Conservation (phyloP, 2,797 vertebrate genomes). For the Lepilemur ruficaudatus region DNA sequence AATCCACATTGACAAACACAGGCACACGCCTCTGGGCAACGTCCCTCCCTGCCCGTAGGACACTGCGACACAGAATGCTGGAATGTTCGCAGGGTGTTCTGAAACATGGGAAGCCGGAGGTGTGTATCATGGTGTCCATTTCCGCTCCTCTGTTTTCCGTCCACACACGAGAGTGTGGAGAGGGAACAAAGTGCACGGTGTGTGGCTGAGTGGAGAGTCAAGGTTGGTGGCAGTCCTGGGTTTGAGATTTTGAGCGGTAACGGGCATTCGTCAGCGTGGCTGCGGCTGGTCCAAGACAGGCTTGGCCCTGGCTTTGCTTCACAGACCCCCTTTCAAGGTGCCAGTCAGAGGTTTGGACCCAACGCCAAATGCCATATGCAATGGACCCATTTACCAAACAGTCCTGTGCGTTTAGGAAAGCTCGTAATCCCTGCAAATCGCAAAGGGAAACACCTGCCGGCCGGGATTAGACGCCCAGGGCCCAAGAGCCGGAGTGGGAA, state of each 20-base stretch:
- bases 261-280: fast-evolving
- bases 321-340: not conserved
- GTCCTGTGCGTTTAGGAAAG: not conserved
- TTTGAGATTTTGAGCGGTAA: not conserved
- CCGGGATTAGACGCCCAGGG: not conserved
- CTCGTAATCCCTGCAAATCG: not conserved
- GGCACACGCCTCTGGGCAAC: not conserved
- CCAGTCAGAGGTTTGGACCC: not conserved
- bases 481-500: not conserved
- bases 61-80: fast-evolving
- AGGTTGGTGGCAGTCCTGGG: not conserved
- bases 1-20: fast-evolving
- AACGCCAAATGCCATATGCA: not conserved
- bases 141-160: not conserved
- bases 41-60: fast-evolving
- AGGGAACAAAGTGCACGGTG: fast-evolving
- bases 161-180: fast-evolving
- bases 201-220: fast-evolving
- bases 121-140: not conserved
- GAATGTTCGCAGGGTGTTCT: too few relatives aligned
- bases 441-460: not conserved
- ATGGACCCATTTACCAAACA: not conserved
- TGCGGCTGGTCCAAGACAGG: fast-evolving
- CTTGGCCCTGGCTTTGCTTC: not conserved
- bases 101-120: not conserved